Base-by-base conservation (phyloP, 2,888 invertebrate species). In the Mesorhabditis sp. region DNA sequence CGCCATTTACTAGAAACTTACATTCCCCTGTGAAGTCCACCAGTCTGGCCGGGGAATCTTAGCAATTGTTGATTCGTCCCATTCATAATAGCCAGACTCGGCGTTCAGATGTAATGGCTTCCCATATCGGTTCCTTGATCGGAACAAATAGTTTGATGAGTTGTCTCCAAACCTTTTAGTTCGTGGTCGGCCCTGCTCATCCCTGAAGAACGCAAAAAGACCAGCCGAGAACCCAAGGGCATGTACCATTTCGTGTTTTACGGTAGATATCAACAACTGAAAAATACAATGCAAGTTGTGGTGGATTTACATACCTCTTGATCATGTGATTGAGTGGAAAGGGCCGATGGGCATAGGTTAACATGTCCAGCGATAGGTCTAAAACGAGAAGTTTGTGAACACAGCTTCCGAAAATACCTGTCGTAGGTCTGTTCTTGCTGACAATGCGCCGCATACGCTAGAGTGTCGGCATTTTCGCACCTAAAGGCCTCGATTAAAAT, bases 241-340 rank as follows among this genome's bases (percentile, higher is more conserved):
- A 87, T 98, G 98, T 0, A 97, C 89, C 86, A 98, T 96, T 87
- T 98, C 98, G 87, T 98, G 98, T 86, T 97, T 97, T 13, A 98
- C 95, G 0, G 96, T 97, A 2, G 96, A 95, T 79, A 95, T 88
- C 4, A 95, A 89, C 41, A 70, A 63, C 70, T 70, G 67, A 4
- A 66, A 62, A 62, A 15, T 28, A 43, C 43, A 10, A 43, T 63
- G 28, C 2, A 63, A 15, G 28, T 15, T 44, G 42, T 43, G 0
- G 74, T 76, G 65, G 74, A 74, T 4, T 72, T 71, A 4, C 74
- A 72, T 0, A 94, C 79, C 93, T 93, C 79, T 70, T 87, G 88
- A 86, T 97, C 95, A 80, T 95, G 92, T 65, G 91, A 91, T 83
- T 93, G 93, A 28, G 93, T 93, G 73, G 93, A 94, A 76, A 98